Evolutionary conservation across 1,140 invertebrate species (phyloP).

Genomic region (Anagrus nilaparvatae): DNA sequence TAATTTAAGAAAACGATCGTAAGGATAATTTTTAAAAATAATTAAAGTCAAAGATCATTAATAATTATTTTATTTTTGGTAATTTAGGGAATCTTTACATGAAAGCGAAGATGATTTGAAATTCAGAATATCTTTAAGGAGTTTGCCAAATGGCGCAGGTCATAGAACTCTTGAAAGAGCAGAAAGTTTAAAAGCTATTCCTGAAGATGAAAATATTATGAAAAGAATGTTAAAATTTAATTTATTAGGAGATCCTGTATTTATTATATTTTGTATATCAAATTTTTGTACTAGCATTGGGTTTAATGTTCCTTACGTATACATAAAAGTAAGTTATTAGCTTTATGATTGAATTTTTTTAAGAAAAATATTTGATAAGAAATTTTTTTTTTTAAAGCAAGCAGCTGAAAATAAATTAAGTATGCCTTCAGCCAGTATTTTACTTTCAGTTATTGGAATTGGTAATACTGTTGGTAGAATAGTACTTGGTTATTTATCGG

Average conservation of each 20-base stretch:
- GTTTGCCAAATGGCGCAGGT: slow-evolving; percentile 19
- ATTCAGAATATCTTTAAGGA: slow-evolving; percentile 18
- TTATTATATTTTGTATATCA: slow-evolving; percentile 82
- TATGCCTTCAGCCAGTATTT: slow-evolving; percentile 53
- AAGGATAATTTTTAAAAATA: slow-evolving; percentile 9
- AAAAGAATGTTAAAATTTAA: slow-evolving; percentile 76
- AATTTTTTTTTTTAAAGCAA: slow-evolving; percentile 33
- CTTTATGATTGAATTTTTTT: not conserved
- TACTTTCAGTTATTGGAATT: slow-evolving; percentile 72
- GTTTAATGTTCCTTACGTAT: slow-evolving; percentile 91
- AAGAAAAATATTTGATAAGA: not conserved
- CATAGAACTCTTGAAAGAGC: slow-evolving; percentile 41
- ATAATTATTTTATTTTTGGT: slow-evolving; percentile 1
- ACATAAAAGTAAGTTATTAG: slow-evolving; percentile 58
- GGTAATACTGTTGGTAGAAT: slow-evolving; percentile 83
- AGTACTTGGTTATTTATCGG: slow-evolving; percentile 71
- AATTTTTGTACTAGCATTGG: slow-evolving; percentile 95
- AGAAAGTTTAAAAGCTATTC: no score
- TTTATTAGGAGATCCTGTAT: slow-evolving; percentile 74
- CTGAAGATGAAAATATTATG: slow-evolving; percentile 48
- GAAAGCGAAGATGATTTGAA: slow-evolving; percentile 18
- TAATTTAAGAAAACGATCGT: slow-evolving; percentile 44
- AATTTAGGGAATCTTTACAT: slow-evolving; percentile 20
- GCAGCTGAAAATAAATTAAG: slow-evolving; percentile 48
- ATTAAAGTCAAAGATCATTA: slow-evolving; percentile 6